phyloP scores from a whole-genome alignment of 2,113 vertebrate genomes.

The Scytalopus superciliaris region DNA sequence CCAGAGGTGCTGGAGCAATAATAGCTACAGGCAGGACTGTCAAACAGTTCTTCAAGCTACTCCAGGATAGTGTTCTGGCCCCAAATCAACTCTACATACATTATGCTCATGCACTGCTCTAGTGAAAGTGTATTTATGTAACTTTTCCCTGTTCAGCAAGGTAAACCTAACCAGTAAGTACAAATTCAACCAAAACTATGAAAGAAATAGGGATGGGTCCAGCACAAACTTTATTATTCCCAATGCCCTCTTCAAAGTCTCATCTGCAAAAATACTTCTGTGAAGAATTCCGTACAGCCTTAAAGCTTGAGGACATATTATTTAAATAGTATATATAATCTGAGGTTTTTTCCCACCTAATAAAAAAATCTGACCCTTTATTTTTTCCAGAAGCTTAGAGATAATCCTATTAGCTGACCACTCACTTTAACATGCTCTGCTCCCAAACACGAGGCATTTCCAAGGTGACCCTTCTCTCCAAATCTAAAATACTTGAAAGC shows the following conservation, averaged over 20 bases:
- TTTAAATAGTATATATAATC: neutral
- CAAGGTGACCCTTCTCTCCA: neutral
- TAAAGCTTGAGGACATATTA: neutral
- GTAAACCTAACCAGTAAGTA: neutral
- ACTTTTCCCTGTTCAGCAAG: neutral
- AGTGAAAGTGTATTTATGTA: neutral
- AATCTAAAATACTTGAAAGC: neutral
- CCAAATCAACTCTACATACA: neutral
- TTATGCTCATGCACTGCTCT: neutral
- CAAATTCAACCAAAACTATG: neutral
- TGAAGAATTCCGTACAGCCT: neutral
- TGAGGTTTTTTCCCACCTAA: neutral
- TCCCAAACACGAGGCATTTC: neutral
- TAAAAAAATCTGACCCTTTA: neutral
- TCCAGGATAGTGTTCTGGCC: neutral
- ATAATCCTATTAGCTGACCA: neutral
- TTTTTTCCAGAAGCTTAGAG: neutral
- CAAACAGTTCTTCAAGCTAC: neutral
- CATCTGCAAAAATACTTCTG: neutral
- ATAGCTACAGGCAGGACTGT: rapidly evolving
- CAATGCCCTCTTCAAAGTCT: neutral
- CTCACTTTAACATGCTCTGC: neutral
- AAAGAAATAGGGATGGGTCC: neutral
- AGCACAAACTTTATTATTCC: neutral
- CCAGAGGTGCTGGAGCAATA: neutral